Percentiles rank a stretch among this genome's conserved stretches.
Evolutionary conservation across 2,888 invertebrate genomes (phyloP).

Genomic region (Syrista parreyssii): DNA sequence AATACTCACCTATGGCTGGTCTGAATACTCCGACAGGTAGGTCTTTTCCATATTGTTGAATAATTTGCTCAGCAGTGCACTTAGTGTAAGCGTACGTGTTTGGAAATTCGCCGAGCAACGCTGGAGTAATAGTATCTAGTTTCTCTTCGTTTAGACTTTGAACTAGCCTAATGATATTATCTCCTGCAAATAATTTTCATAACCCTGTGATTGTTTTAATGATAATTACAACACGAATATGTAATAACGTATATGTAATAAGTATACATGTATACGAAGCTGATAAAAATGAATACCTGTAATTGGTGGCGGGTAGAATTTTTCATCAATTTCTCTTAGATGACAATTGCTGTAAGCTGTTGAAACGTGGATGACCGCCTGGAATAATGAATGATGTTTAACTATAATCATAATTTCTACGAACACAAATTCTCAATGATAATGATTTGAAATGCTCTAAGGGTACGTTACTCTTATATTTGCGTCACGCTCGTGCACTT

Average conservation of each 20-base stretch:
- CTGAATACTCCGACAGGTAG: constrained; percentile 76
- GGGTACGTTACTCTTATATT: not conserved
- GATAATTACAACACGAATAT: not conserved
- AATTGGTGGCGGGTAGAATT: constrained; percentile 64
- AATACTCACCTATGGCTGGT: constrained; percentile 74
- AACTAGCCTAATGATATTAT: constrained; percentile 58
- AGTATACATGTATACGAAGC: not conserved
- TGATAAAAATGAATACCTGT: constrained; percentile 34
- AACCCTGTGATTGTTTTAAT: not conserved
- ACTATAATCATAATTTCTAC: not conserved
- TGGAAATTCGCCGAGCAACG: constrained; percentile 68
- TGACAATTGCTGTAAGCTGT: constrained; percentile 84
- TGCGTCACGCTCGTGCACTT: not conserved
- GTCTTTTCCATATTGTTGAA: constrained; percentile 69
- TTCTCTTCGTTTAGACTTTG: constrained; percentile 60
- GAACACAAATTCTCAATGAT: not conserved
- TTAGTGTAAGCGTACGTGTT: constrained; percentile 83
- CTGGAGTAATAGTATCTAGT: constrained; percentile 55
- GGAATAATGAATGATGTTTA: constrained; percentile 38
- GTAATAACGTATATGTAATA: not conserved
- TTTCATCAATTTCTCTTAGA: constrained; percentile 60
- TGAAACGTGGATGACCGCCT: constrained; percentile 81
- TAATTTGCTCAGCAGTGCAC: constrained; percentile 74
- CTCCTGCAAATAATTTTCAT: constrained; percentile 38
- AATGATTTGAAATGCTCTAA: not conserved